Evolutionary conservation across 2,888 invertebrate species (phyloP).

Genomic region (Notocelia uddmanniana): DNA sequence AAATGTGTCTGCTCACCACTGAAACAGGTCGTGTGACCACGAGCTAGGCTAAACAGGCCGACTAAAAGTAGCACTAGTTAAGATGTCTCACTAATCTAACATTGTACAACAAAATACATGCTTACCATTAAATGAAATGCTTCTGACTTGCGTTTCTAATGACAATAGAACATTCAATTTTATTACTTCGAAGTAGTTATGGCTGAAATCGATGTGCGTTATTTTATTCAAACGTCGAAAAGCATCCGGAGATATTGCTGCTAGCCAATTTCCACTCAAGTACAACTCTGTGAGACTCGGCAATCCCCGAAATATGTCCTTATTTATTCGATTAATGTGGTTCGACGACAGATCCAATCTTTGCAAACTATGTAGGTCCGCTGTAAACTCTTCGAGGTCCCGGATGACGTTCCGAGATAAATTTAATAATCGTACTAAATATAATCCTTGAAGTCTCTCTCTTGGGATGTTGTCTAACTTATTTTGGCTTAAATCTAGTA

Average conservation of each 20-base stretch:
- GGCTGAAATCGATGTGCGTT: slow-evolving; percentile 91
- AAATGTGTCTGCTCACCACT: too few species aligned
- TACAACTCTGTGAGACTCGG: slow-evolving; percentile 91
- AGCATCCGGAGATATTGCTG: slow-evolving; percentile 90
- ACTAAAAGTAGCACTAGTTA: too few species aligned
- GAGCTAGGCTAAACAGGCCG: too few species aligned
- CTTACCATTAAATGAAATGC: slow-evolving; percentile 92
- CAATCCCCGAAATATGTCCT: slow-evolving; percentile 91
- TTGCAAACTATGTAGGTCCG: slow-evolving; percentile 91
- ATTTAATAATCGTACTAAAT: slow-evolving; percentile 90
- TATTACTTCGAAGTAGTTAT: slow-evolving; percentile 93
- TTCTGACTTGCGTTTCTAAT: slow-evolving; percentile 93
- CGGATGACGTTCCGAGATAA: slow-evolving; percentile 93
- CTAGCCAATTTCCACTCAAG: slow-evolving; percentile 93
- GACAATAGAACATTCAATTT: slow-evolving; percentile 91
- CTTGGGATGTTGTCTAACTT: slow-evolving; percentile 93
- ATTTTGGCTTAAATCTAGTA: slow-evolving; percentile 93
- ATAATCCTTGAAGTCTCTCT: slow-evolving; percentile 93
- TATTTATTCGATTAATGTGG: slow-evolving; percentile 91
- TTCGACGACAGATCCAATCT: slow-evolving; percentile 93
- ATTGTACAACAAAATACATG: slow-evolving; percentile 35
- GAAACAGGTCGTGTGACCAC: too few species aligned
- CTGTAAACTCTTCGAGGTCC: slow-evolving; percentile 92
- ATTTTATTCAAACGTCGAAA: slow-evolving; percentile 92
- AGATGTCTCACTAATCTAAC: neutral